Evolutionary conservation across 2,113 vertebrate species (phyloP), one percentile per base, ranked within the genome.

Genomic region (Phalacrocorax carbo): DNA sequence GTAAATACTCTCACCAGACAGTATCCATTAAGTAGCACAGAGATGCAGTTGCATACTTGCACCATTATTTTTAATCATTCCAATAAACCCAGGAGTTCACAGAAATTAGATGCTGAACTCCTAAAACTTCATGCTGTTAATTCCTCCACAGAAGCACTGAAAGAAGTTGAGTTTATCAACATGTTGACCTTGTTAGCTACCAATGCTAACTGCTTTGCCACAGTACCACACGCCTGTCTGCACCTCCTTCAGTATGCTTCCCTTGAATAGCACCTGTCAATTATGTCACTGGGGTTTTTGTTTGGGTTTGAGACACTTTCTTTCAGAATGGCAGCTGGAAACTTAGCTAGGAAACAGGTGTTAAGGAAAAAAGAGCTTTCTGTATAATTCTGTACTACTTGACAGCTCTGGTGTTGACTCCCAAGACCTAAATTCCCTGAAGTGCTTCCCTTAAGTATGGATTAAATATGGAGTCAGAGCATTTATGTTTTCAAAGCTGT

Each of bases 141-240:
- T 69, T 93, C 21, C 30, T 77, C 23, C 49, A 19, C 13, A 27
- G 23, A 88, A 77, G 51, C 32, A 76, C 30, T 18, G 36, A 91
- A 76, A 72, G 44, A 69, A 88, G 34, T 5, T 1, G 29, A 75
- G 12, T 52, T 84, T 52, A 82, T 42, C 61, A 60, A 42, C 5
- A 27, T 1, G 5, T 0, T 57, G 34, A 38, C 40, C 34, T 64
- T 65, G 10, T 36, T 46, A 16, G 44, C 15, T 76, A 82, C 25
- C 52, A 84, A 3, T 15, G 25, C 38, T 36, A 92, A 49, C 29
- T 82, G 46, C 54, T 3, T 58, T 68, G 18, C 64, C 55, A 70
- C 0, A 1, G 46, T 42, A 65, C 13, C 51, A 78, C n/a, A 36
- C 8, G 15, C 40, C 34, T 1, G 0, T 75, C 61, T 48, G 55